A percentile compares a stretch with the other conserved stretches of the same genome.
These are phyloP conservation scores for Chironex yamaguchii DNA, from an alignment of 30 jellyfish, hydroid and myxozoan species.

Conservation along the genomic window DNA sequence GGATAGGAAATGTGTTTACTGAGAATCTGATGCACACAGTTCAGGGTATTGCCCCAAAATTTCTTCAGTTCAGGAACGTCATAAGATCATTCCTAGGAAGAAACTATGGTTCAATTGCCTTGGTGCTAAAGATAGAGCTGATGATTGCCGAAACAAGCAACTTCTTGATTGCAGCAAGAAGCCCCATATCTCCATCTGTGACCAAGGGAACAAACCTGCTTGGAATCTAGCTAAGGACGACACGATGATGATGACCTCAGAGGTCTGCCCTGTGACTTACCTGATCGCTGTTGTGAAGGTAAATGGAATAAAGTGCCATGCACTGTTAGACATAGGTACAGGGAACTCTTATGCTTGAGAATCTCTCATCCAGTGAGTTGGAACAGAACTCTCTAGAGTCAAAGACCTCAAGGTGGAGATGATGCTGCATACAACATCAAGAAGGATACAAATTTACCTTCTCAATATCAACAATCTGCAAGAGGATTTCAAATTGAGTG, in stretches of 20 bases:
- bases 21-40: no score
- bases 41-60: no score
- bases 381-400: slow-evolving; percentile 7
- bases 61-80: no score
- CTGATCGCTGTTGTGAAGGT: slow-evolving; percentile 16
- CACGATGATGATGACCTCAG: no score
- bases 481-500: slow-evolving; percentile 31
- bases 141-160: slow-evolving; percentile 37
- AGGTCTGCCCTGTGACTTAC: slow-evolving; percentile 15
- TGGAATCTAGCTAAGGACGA: no score
- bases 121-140: slow-evolving; percentile 64
- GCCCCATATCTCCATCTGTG: slow-evolving; percentile 78
- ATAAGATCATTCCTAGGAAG: no score
- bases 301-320: slow-evolving; percentile 51
- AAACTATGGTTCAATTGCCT: slow-evolving; percentile 77
- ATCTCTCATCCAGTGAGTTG: slow-evolving; percentile 26
- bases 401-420: slow-evolving; percentile 35
- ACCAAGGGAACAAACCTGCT: no score
- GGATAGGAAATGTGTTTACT: no score
- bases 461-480: slow-evolving; percentile 6
- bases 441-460: slow-evolving; percentile 31
- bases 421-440: slow-evolving; percentile 53
- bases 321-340: slow-evolving; percentile 75
- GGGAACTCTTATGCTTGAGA: slow-evolving; percentile 65
- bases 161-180: slow-evolving; percentile 42